phyloP scores from a whole-genome alignment of 2,797 vertebrate species.

The Micrastur ruficollis region DNA sequence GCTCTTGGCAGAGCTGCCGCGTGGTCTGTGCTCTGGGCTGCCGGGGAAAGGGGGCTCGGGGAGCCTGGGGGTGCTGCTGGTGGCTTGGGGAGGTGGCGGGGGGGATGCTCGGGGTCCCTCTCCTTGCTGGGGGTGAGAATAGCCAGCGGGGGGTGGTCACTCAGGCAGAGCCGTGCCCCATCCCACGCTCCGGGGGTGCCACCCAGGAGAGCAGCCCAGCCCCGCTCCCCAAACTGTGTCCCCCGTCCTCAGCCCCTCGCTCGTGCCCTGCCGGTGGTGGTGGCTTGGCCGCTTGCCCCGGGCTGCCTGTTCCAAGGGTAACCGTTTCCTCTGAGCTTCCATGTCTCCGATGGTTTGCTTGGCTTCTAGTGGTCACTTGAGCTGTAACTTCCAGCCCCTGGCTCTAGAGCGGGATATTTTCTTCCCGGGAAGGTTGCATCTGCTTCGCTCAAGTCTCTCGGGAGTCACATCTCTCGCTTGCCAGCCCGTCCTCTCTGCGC shows the following conservation, averaged over 20 bases:
- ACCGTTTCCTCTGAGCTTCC: not conserved
- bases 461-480: not conserved
- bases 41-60: not conserved
- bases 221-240: accelerated
- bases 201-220: not conserved
- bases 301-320: not conserved
- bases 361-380: accelerated
- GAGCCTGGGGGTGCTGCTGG: not conserved
- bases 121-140: not conserved
- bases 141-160: not conserved
- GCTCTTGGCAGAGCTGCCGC: not conserved
- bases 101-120: not conserved
- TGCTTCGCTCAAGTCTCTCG: not conserved
- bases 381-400: not conserved
- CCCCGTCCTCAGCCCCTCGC: not conserved
- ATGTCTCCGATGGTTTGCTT: not conserved
- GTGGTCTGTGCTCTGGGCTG: accelerated
- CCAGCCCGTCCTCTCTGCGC: not conserved
- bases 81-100: not conserved
- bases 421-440: not conserved
- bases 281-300: not conserved
- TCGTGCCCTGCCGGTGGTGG: not conserved
- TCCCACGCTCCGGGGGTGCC: accelerated
- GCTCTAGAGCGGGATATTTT: not conserved
- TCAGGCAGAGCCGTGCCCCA: accelerated